These are phyloP conservation scores for Pollenia angustigena DNA, from an alignment of 2,888 invertebrate genomes.

Conservation along the genomic window DNA sequence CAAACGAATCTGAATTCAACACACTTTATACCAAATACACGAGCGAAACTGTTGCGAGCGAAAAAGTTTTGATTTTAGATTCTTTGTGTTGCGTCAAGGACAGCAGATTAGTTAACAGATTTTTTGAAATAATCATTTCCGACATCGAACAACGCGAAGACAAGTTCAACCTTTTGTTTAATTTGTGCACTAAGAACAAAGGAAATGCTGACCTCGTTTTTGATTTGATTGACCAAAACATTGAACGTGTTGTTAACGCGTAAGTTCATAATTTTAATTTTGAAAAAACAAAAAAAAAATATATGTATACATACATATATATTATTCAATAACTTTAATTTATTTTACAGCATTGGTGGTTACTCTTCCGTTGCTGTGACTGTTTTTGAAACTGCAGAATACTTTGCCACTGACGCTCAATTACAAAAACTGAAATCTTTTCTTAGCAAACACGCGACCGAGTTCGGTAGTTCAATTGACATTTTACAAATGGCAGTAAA, in stretches of 20 bases:
- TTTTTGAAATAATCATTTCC: slow-evolving; percentile 84
- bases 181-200: slow-evolving; percentile 85
- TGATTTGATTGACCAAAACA: slow-evolving; percentile 78
- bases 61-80: slow-evolving; percentile 84
- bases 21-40: slow-evolving; percentile 87
- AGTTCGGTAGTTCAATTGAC: slow-evolving; percentile 72
- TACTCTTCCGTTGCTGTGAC: slow-evolving; percentile 79
- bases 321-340: background rate
- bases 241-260: slow-evolving; percentile 76
- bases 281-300: background rate
- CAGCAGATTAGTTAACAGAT: slow-evolving; percentile 85
- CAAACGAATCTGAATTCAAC: slow-evolving; percentile 86
- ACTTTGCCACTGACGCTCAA: slow-evolving; percentile 80
- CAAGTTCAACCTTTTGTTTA: slow-evolving; percentile 81
- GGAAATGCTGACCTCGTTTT: slow-evolving; percentile 84
- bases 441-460: slow-evolving; percentile 75
- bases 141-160: slow-evolving; percentile 82
- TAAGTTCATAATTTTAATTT: slow-evolving; percentile 75
- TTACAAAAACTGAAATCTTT: slow-evolving; percentile 76
- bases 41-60: slow-evolving; percentile 87
- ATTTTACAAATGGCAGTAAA: slow-evolving; percentile 78
- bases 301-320: background rate
- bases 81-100: too few species aligned
- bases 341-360: slow-evolving; percentile 78
- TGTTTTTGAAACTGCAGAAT: slow-evolving; percentile 80